A percentile compares a stretch with the other conserved stretches of the same genome.
Conservation (phyloP, 2,113 vertebrate species). For the Rhinogobius similis region DNA sequence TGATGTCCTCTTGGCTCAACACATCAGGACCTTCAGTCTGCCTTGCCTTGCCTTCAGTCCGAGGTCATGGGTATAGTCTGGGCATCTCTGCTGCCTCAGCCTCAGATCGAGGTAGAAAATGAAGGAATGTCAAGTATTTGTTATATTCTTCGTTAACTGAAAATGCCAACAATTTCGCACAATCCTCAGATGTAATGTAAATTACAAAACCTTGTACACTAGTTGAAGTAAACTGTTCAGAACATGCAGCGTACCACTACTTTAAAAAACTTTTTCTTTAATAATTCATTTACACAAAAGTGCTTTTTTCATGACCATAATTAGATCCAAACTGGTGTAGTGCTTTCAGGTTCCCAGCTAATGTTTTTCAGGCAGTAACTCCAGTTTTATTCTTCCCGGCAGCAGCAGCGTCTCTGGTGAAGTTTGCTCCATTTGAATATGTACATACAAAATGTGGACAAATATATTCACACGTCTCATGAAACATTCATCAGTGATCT, state of each 20-base stretch:
- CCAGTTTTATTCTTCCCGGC: constrained; percentile 26
- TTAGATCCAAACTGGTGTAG: constrained; percentile 2
- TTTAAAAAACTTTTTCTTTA: not conserved
- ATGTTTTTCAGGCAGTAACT: constrained; percentile 17
- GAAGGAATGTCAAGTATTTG: too few relatives aligned
- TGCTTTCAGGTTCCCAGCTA: not conserved
- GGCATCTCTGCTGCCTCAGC: too few relatives aligned
- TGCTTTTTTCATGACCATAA: not conserved
- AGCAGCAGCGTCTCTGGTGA: constrained; percentile 18
- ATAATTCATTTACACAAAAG: constrained; percentile 1
- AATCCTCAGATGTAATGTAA: not conserved
- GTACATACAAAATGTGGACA: constrained; percentile 61
- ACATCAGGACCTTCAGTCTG: too few relatives aligned
- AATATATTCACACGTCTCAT: constrained; percentile 66
- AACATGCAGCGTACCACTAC: not conserved
- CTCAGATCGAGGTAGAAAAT: too few relatives aligned
- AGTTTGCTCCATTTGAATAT: constrained; percentile 51
- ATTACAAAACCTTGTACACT: not conserved
- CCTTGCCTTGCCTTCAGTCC: too few relatives aligned
- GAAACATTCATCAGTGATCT: constrained; percentile 64
- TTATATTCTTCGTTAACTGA: too few relatives aligned
- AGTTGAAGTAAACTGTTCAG: not conserved
- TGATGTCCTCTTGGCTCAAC: too few relatives aligned
- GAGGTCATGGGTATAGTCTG: not conserved
- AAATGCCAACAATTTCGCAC: too few relatives aligned